Percentiles rank a stretch among this genome's conserved stretches.
Conservation (phyloP, 92 coral and sea anemone species). For the Actinostola sp. region DNA sequence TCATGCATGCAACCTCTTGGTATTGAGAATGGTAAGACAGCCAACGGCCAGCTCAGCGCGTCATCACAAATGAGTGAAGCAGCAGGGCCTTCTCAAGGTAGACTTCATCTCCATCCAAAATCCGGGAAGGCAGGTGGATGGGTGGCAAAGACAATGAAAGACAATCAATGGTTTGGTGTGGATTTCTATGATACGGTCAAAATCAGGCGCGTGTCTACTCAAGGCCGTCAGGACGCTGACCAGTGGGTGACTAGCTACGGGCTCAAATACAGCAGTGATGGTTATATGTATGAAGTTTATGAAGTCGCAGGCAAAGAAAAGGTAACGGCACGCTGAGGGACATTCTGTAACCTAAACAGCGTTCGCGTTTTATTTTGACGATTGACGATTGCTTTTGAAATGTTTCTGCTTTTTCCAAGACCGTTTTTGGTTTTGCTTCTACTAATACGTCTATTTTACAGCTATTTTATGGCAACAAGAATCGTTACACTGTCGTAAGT, state of each 20-base stretch:
- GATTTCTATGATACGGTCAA: slow-evolving; percentile 20
- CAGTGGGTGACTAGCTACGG: slow-evolving; percentile 31
- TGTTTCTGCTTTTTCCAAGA: too few relatives aligned
- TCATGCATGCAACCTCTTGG: slow-evolving; percentile 24
- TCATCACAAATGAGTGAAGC: slow-evolving; percentile 8
- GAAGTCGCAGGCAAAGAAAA: slow-evolving; percentile 14
- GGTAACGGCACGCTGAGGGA: too few relatives aligned
- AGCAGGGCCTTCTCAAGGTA: slow-evolving; percentile 27
- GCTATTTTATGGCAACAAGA: slow-evolving; percentile 22
- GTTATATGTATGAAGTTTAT: slow-evolving; percentile 3
- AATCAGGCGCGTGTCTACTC: slow-evolving; percentile 30
- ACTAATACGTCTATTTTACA: too few relatives aligned
- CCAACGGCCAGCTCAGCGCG: slow-evolving; percentile 17
- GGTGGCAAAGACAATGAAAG: slow-evolving; percentile 25
- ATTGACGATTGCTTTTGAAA: neutral
- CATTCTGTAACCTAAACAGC: too few relatives aligned
- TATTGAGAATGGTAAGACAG: slow-evolving; percentile 11
- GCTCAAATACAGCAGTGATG: slow-evolving; percentile 23
- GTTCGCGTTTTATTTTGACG: neutral
- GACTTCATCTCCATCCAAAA: slow-evolving; percentile 25
- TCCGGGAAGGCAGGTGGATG: slow-evolving; percentile 23
- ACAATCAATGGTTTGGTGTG: slow-evolving; percentile 26
- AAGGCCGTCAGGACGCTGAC: slow-evolving; percentile 32
- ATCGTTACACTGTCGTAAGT: slow-evolving; percentile 33
- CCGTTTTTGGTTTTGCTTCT: too few relatives aligned